phyloP scores from a whole-genome alignment of 2,113 vertebrate species.

The Vulpes vulpes region DNA sequence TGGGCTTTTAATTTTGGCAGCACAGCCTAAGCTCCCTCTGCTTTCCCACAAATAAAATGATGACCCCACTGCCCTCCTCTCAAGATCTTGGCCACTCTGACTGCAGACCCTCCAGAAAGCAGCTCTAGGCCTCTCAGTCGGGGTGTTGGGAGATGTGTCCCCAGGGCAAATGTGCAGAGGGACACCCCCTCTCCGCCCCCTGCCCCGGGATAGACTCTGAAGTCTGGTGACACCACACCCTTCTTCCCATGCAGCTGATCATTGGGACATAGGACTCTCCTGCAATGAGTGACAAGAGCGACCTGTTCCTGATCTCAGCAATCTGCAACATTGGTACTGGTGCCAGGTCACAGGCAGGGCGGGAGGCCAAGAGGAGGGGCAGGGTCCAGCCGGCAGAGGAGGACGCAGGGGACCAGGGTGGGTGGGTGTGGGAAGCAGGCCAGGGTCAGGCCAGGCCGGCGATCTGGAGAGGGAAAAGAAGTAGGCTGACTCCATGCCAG shows the following conservation, averaged over 20 bases:
- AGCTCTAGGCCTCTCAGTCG: accelerated
- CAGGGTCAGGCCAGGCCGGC: accelerated
- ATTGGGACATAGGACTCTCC: not conserved
- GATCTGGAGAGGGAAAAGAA: not conserved
- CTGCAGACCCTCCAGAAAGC: not conserved
- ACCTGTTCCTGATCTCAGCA: not conserved
- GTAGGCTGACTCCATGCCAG: not conserved
- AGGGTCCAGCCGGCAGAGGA: not conserved
- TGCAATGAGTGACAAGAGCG: not conserved
- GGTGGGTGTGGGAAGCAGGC: not conserved
- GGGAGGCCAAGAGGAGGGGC: not conserved
- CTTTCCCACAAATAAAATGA: not conserved
- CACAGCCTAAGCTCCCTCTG: not conserved
- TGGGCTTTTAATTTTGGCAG: not conserved
- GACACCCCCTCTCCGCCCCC: no score
- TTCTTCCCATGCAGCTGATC: not conserved
- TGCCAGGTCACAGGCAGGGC: not conserved
- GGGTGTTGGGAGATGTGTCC: not conserved
- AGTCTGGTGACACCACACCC: not conserved
- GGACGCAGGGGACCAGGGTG: accelerated
- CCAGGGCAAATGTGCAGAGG: not conserved
- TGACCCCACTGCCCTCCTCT: not conserved
- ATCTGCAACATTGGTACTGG: no score
- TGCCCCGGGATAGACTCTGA: not conserved
- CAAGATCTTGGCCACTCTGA: not conserved